These are phyloP conservation scores for Lamellibrachia luymesi DNA, from an alignment of 1,140 invertebrate genomes.

Conservation along the genomic window DNA sequence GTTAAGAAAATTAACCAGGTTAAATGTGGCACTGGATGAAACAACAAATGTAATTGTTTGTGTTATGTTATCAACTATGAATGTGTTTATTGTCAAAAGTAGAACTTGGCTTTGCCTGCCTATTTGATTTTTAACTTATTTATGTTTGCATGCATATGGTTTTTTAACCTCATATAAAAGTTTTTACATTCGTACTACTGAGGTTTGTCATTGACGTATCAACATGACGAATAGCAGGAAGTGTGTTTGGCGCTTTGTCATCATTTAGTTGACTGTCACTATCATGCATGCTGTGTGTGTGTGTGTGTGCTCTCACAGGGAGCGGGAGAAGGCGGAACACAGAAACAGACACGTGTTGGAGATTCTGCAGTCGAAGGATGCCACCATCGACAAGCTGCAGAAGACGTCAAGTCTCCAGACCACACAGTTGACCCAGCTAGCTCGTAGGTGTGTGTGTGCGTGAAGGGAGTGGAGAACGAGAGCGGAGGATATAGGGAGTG, in stretches of 20 bases:
- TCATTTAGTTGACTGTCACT: background rate
- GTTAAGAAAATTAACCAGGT: too few species aligned
- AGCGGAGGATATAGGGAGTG: too few species aligned
- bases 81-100: too few species aligned
- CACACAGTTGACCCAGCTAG: background rate
- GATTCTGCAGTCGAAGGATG: slow-evolving; percentile 54
- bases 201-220: too few species aligned
- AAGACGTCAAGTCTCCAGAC: background rate
- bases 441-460: background rate
- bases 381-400: slow-evolving; percentile 50
- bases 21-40: too few species aligned
- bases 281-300: background rate
- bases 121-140: background rate
- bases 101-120: background rate
- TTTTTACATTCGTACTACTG: too few species aligned
- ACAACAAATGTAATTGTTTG: too few species aligned
- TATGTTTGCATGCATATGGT: too few species aligned
- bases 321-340: slow-evolving; percentile 53
- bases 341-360: slow-evolving; percentile 53
- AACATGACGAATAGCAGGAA: too few species aligned
- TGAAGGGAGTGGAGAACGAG: background rate
- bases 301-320: slow-evolving; percentile 36
- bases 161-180: too few species aligned
- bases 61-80: too few species aligned
- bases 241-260: too few species aligned